Evolutionary conservation across 2,113 vertebrate genomes (phyloP), one percentile per base, ranked within the genome.

Genomic region (Cyphomyrus plagiostoma): DNA sequence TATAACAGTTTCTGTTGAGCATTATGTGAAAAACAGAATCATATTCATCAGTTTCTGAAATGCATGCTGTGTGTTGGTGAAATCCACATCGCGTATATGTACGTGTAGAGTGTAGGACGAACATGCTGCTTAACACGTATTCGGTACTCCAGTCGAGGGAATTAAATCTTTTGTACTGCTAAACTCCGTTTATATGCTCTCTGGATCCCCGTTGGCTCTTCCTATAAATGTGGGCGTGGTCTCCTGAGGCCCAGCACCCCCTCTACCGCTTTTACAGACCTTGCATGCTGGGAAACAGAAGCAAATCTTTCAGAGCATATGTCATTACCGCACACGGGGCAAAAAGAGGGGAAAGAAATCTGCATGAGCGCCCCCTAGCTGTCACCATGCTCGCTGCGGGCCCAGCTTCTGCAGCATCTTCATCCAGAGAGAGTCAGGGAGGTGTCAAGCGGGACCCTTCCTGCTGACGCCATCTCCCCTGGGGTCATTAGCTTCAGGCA

Each of bases 371-470:
- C n/a, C 85, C 85, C 13, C 48, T 50, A 50, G 8, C 84, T 48
- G 7, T 8, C 19, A 30, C 2, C 4, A 6, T 53, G 50, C 50
- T 50, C 26, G 3, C 49, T 19, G 2, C 9, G 50, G 53, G 85
- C 48, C 50, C 30, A 21, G 92, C 93, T 94, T 90, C 80, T 80
- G 87, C 93, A 92, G 94, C 91, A 92, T 95, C 94, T 94, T 94
- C 92, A 94, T 94, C 90, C 86, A 10, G 80, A 56, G 90, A 42
- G 90, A 35, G 56, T 23, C 45, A 89, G 70, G 92, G 89, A 93
- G 92, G 93, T 66, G 35, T 45, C 35, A 50, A 15, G 80, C 92
- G 92, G 91, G 90, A 87, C n/a, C 42, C 35, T 42, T 26, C 23
- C 15, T 50, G 19, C 86, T 92, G 30, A 87, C 66, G 39, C 66